Conservation (phyloP, 1,140 invertebrate species). For the Agrypnia vestita region DNA sequence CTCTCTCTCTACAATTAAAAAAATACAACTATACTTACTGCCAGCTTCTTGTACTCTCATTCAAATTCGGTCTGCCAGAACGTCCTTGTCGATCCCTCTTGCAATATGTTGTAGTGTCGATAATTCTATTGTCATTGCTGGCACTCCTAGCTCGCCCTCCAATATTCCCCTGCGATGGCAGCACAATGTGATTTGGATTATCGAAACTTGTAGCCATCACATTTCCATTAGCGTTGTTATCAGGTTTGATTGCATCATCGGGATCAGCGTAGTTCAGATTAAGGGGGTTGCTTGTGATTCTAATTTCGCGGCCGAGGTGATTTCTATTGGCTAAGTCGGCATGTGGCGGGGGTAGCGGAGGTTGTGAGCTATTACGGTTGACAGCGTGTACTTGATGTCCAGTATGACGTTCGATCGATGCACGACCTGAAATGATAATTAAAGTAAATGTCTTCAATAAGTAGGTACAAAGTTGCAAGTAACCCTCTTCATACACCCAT, state of each 20-base stretch:
- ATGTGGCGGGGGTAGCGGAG: constrained; percentile 62
- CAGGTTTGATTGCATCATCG: constrained; percentile 73
- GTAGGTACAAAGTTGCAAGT: too few relatives aligned
- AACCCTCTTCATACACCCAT: too few relatives aligned
- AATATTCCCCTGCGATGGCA: constrained; percentile 72
- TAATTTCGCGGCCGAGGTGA: constrained; percentile 73
- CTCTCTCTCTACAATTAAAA: too few relatives aligned
- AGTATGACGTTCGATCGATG: constrained; percentile 86
- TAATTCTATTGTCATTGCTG: constrained; percentile 65
- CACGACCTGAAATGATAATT: constrained; percentile 73
- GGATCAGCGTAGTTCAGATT: constrained; percentile 79
- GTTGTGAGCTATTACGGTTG: constrained; percentile 67
- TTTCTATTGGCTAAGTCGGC: constrained; percentile 65
- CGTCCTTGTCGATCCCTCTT: constrained; percentile 73
- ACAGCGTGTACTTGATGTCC: constrained; percentile 66
- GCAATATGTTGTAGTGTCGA: constrained; percentile 84
- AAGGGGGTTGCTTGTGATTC: constrained; percentile 85
- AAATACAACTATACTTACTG: constrained; percentile 65
- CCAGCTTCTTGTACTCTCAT: constrained; percentile 67
- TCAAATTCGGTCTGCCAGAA: constrained; percentile 65
- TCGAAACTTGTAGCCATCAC: constrained; percentile 77
- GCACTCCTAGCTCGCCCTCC: constrained; percentile 46
- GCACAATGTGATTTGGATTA: constrained; percentile 82
- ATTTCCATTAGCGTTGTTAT: constrained; percentile 63
- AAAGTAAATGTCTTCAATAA: too few relatives aligned